A percentile compares a stretch with the other conserved stretches of the same genome.
Conservation (phyloP, 2,888 invertebrate genomes). For the Dryobota labecula region DNA sequence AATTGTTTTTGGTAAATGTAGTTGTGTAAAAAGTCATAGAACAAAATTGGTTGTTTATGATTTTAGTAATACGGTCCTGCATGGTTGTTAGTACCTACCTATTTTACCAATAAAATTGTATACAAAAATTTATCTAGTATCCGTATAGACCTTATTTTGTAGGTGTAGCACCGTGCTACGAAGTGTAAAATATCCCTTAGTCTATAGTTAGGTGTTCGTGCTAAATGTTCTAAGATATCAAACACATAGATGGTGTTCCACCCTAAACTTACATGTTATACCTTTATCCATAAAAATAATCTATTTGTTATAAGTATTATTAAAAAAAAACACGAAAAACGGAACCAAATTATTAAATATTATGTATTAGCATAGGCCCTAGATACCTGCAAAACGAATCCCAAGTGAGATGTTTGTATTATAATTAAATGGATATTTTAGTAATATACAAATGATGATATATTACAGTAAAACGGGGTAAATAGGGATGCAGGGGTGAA, state of each 20-base stretch:
- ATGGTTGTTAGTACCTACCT: too few species aligned
- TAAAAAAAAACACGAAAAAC: conserved; percentile 65
- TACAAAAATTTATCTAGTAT: conserved; percentile 40
- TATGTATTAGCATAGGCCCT: conserved; percentile 70
- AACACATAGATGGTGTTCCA: conserved; percentile 48
- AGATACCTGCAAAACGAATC: conserved; percentile 76
- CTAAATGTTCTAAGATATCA: conserved; percentile 55
- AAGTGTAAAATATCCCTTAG: conserved; percentile 38
- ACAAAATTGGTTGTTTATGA: too few species aligned
- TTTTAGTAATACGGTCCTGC: too few species aligned
- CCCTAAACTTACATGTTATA: conserved; percentile 42
- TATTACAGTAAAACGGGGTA: too few species aligned
- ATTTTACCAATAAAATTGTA: too few species aligned
- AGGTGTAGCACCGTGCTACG: conserved; percentile 33
- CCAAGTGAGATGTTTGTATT: conserved; percentile 83
- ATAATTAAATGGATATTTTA: conserved; percentile 76
- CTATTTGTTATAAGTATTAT: conserved; percentile 53
- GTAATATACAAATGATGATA: conserved; percentile 71
- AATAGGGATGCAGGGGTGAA: too few species aligned
- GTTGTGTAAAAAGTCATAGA: too few species aligned
- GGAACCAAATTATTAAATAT: conserved; percentile 74
- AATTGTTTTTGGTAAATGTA: too few species aligned
- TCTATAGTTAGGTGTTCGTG: conserved; percentile 57
- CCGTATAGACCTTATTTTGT: conserved; percentile 40
- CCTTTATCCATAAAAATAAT: conserved; percentile 51